Conservation (phyloP, 2,113 vertebrate genomes). For the Daboia siamensis region DNA sequence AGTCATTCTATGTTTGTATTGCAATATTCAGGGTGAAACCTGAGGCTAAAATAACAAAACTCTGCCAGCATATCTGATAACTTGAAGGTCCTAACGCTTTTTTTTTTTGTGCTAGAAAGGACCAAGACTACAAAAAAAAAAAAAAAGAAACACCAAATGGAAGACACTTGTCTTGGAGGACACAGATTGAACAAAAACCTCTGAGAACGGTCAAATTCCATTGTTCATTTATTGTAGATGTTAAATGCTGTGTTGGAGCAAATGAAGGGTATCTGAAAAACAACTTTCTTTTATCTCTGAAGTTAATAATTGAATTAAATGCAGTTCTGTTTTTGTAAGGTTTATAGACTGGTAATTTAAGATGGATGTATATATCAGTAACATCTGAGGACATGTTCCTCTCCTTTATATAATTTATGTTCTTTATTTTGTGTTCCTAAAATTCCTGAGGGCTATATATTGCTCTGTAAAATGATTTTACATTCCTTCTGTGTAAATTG, state of each 20-base stretch:
- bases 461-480: conserved; percentile 47
- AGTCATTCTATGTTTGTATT: conserved; percentile 31
- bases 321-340: conserved; percentile 50
- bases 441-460: conserved; percentile 45
- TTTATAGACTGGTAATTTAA: conserved; percentile 62
- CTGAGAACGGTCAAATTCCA: conserved; percentile 8
- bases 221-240: conserved; percentile 17
- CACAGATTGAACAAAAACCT: background rate
- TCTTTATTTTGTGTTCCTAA: conserved; percentile 52
- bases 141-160: background rate
- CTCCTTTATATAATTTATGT: conserved; percentile 49
- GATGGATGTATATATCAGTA: conserved; percentile 61
- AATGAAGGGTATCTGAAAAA: conserved; percentile 44
- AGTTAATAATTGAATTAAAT: conserved; percentile 38
- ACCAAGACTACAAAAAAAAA: background rate
- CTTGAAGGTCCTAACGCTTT: conserved; percentile 10
- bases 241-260: conserved; percentile 17
- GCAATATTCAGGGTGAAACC: conserved; percentile 35
- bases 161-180: conserved; percentile 6
- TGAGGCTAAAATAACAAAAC: conserved; percentile 31
- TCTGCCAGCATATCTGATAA: background rate
- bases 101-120: background rate
- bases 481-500: conserved; percentile 50
- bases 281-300: conserved; percentile 57
- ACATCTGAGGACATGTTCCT: conserved; percentile 35